These are phyloP conservation scores for Cygnus buccinator DNA, from an alignment of 2,113 vertebrate genomes.

Conservation along the genomic window DNA sequence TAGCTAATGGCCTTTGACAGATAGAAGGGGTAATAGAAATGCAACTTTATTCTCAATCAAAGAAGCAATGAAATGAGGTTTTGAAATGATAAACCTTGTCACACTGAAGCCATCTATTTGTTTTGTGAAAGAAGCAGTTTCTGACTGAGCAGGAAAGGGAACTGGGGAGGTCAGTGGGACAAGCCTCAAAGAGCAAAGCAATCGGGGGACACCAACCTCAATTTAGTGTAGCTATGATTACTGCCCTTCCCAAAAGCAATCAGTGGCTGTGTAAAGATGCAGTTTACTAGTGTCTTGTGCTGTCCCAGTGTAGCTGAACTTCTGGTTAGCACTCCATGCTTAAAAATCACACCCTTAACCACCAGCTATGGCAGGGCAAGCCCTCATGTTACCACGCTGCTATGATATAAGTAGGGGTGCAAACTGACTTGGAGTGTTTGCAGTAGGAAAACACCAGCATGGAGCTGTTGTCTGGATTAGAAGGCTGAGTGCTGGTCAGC, in stretches of 20 bases:
- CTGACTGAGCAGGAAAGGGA: not conserved
- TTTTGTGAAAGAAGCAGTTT: not conserved
- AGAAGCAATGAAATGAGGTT: not conserved
- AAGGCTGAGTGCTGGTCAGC: not conserved
- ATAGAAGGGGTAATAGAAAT: not conserved
- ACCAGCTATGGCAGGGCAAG: rapidly evolving
- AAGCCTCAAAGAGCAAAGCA: not conserved
- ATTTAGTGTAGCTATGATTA: not conserved
- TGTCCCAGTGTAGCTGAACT: not conserved
- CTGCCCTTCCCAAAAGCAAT: not conserved
- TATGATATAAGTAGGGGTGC: not conserved
- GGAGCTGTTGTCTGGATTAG: not conserved
- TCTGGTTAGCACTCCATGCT: not conserved
- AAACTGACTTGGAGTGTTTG: too few relatives aligned
- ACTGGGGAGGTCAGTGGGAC: not conserved
- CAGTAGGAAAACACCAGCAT: not conserved
- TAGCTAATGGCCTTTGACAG: slow-evolving; percentile 4
- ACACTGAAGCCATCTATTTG: not conserved
- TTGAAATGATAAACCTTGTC: not conserved
- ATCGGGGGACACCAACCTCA: not conserved
- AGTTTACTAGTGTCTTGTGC: rapidly evolving
- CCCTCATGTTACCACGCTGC: too few relatives aligned
- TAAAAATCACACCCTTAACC: not conserved
- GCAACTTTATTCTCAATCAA: not conserved
- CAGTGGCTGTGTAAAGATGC: not conserved